Percentiles rank a stretch among this genome's conserved stretches.
Evolutionary conservation across 2,113 vertebrate species (phyloP).

Genomic region (Clarias magur): DNA sequence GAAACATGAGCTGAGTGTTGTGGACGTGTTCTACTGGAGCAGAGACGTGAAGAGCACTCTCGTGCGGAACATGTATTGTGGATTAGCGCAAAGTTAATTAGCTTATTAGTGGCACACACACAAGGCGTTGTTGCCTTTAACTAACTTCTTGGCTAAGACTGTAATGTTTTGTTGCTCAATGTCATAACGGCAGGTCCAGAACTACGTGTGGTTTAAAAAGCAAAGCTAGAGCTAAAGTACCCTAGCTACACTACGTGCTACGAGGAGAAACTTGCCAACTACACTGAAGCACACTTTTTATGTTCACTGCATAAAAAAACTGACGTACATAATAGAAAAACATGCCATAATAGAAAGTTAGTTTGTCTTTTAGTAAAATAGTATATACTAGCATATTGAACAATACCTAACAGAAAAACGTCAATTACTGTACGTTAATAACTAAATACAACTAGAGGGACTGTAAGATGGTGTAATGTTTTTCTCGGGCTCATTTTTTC

Average conservation of each 20-base stretch:
- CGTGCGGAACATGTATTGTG: not conserved
- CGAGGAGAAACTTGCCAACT: not conserved
- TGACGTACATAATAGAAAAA: too few species aligned
- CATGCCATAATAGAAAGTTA: not conserved
- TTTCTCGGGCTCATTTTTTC: too few species aligned
- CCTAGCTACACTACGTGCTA: not conserved
- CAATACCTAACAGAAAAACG: not conserved
- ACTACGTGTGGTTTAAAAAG: not conserved
- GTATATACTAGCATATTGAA: not conserved
- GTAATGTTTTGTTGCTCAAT: not conserved
- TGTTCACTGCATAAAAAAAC: not conserved
- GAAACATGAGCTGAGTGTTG: conserved; percentile 22
- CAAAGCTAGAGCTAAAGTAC: not conserved
- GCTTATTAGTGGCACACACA: not conserved
- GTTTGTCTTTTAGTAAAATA: not conserved
- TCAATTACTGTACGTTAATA: not conserved
- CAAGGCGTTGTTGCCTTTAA: not conserved
- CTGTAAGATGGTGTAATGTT: too few species aligned
- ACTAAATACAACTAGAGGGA: not conserved
- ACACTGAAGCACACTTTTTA: not conserved
- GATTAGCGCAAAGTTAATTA: not conserved
- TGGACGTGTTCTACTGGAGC: conserved; percentile 7
- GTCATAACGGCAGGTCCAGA: not conserved
- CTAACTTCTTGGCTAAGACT: not conserved
- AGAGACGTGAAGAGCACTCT: conserved; percentile 1